Conservation (phyloP, 2,113 vertebrate genomes). For the Sinosuthora webbiana region DNA sequence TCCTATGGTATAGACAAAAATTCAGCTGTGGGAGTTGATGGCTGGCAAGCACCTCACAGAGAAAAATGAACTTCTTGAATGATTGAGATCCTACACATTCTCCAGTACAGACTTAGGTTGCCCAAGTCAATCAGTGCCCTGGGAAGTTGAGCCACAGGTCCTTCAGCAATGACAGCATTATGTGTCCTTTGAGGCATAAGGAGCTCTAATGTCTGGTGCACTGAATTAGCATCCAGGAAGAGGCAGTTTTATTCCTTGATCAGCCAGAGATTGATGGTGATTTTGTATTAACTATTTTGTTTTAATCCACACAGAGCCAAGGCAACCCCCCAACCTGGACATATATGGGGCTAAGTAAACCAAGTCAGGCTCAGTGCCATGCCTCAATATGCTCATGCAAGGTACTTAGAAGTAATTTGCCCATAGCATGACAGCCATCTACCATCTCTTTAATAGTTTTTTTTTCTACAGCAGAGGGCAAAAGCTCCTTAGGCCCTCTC, state of each 20-base stretch:
- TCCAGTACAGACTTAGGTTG: neutral
- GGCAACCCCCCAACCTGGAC: neutral
- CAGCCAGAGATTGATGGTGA: neutral
- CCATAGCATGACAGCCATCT: too few species aligned
- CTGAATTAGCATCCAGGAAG: neutral
- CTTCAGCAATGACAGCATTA: neutral
- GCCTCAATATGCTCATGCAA: neutral
- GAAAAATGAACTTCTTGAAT: neutral
- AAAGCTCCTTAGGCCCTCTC: neutral
- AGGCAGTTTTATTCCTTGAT: neutral
- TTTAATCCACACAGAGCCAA: neutral
- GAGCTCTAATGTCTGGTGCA: neutral
- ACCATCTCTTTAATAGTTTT: neutral
- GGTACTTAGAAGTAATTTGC: neutral
- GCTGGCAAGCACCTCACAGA: neutral
- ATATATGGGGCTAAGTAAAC: neutral
- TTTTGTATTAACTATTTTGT: neutral
- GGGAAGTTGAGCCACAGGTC: neutral
- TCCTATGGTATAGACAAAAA: neutral
- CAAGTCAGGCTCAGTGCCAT: neutral
- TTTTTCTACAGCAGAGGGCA: neutral
- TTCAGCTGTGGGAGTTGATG: neutral
- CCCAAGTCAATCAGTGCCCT: neutral
- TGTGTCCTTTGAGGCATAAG: neutral
- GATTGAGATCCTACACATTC: neutral